Percentiles rank a stretch among this genome's conserved stretches.
Conservation (phyloP, 2,888 invertebrate genomes). For the Cyclophora albipunctata region DNA sequence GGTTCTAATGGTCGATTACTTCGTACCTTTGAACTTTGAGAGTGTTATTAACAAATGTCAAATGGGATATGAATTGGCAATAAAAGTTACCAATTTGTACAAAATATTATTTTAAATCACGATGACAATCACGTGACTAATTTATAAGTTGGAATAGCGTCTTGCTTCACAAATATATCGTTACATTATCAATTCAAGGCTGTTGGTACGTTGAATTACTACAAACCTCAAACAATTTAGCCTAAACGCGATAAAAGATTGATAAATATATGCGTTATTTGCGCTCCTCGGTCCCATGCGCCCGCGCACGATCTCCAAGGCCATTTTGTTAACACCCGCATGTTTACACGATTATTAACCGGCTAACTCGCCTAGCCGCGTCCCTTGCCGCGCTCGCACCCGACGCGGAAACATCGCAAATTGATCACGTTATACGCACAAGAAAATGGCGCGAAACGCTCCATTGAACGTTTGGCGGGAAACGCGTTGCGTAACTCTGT, state of each 20-base stretch:
- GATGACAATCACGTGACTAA: not conserved
- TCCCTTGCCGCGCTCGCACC: constrained; percentile 24
- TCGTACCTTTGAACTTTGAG: no score
- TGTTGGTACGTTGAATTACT: constrained; percentile 11
- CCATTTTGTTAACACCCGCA: constrained; percentile 65
- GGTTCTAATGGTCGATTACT: no score
- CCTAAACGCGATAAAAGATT: constrained; percentile 42
- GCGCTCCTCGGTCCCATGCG: constrained; percentile 32
- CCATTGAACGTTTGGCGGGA: constrained; percentile 67
- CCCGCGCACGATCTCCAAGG: constrained; percentile 56
- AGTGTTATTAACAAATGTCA: no score
- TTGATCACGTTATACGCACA: constrained; percentile 36
- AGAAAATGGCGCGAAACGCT: constrained; percentile 67
- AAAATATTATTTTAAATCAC: not conserved
- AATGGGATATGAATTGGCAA: no score
- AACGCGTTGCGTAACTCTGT: constrained; percentile 51
- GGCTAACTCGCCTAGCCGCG: constrained; percentile 29
- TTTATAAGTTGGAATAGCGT: no score
- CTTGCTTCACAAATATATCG: not conserved
- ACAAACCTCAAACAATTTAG: constrained; percentile 27
- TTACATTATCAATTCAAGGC: constrained; percentile 26
- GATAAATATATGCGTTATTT: constrained; percentile 46
- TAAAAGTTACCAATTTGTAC: not conserved
- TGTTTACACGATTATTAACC: constrained; percentile 52
- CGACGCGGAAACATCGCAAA: constrained; percentile 32